Percentiles rank a stretch among this genome's conserved stretches.
These are phyloP conservation scores for Eupeodes luniger DNA, from an alignment of 2,888 invertebrate species.

Conservation along the genomic window DNA sequence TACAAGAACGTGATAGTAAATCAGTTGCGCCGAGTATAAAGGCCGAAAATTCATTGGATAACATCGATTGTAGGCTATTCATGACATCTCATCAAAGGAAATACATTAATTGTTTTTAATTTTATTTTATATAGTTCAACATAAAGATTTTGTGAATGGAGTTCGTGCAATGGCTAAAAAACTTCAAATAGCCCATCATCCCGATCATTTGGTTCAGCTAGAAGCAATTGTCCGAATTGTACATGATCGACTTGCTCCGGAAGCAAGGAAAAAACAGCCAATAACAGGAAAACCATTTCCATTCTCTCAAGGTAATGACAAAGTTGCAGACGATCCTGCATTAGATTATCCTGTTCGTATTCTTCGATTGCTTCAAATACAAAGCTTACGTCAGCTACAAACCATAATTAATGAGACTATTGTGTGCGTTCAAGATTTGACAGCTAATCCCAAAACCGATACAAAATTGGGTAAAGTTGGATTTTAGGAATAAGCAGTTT, in stretches of 20 bases:
- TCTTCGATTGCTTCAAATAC: conserved; percentile 89
- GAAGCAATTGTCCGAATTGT: conserved; percentile 88
- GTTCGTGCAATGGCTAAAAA: conserved; percentile 91
- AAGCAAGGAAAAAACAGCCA: conserved; percentile 83
- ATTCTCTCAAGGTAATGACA: conserved; percentile 87
- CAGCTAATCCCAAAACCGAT: conserved; percentile 98
- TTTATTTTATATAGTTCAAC: conserved; percentile 87
- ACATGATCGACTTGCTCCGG: conserved; percentile 86
- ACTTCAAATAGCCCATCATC: conserved; percentile 92
- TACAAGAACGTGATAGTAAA: conserved; percentile 86
- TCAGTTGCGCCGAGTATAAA: conserved; percentile 89
- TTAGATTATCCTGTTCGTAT: conserved; percentile 91
- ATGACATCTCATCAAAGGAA: too few relatives aligned
- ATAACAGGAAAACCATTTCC: conserved; percentile 88
- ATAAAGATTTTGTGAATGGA: conserved; percentile 92
- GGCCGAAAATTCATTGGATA: conserved; percentile 93
- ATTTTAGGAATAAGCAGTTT: conserved; percentile 81
- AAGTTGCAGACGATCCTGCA: conserved; percentile 88
- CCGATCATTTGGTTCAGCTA: conserved; percentile 90
- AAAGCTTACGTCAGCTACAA: conserved; percentile 87
- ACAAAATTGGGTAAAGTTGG: conserved; percentile 97
- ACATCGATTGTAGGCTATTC: conserved; percentile 90
- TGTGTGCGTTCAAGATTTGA: conserved; percentile 95
- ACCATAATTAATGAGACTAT: conserved; percentile 97
- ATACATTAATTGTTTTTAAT: not conserved